Evolutionary conservation across 2,113 vertebrate species (phyloP), one percentile per base, ranked within the genome.

Genomic region (Lagopus muta): DNA sequence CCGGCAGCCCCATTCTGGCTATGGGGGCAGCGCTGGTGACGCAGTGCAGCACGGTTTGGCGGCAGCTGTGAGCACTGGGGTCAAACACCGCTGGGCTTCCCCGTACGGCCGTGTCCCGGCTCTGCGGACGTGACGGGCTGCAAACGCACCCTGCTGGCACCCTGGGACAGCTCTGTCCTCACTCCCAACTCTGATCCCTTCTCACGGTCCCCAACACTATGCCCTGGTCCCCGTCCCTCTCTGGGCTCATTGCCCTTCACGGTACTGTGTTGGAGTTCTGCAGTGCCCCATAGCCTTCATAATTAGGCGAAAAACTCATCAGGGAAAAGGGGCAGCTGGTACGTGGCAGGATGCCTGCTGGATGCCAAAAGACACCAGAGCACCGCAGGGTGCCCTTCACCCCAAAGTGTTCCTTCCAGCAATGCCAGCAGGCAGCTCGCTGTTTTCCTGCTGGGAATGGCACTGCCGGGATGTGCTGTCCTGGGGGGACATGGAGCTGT

Each of bases 91-190:
- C 85, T 30, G 6, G 92, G 38, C 55, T 92, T 86, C 65, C 50
- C 8, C 0, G 3, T 32, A 11, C 0, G 21, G 83, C 55, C 38
- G 1, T 52, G 81, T 45, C 62, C 36, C 1, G 5, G 65, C 89
- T 45, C 71, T 95, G 96, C 85, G 85, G 95, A 96, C 94, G 96
- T 96, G 94, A 95, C 94, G 45, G 66, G 78, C 52, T 80, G 88
- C 93, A 91, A 42, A 76, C 7, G 5, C 8, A 2, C 15, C 75
- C 38, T 1, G 17, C 34, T 18, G 28, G 20, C 83, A 58, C 86
- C 62, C 50, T 94, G 72, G 61, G 42, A 55, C 69, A 40, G 52
- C 9, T 0, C 92, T 86, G 93, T 67, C 89, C 58, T 36, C 0
- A 7, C 24, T 91, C 58, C 75, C 0, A 0, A 47, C 1, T 0